A percentile compares a stretch with the other conserved stretches of the same genome.
These are phyloP conservation scores for Graptemys geographica DNA, from an alignment of 2,797 vertebrate genomes.

Conservation along the genomic window DNA sequence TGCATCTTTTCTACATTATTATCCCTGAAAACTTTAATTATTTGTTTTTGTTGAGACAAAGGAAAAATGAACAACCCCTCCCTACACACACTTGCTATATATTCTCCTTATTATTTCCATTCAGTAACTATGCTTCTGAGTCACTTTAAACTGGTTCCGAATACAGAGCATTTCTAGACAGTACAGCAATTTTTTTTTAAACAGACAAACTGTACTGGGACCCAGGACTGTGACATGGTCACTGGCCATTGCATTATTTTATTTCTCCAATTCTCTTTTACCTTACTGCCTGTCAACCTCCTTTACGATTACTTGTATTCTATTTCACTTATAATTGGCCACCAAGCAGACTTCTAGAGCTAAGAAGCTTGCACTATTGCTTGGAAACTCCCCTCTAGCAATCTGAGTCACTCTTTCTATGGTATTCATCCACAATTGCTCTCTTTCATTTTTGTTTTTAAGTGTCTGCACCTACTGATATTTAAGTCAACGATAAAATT, in stretches of 20 bases:
- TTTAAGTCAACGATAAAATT: not conserved
- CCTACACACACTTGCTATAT: not conserved
- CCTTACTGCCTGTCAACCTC: no score
- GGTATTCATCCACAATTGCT: not conserved
- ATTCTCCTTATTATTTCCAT: not conserved
- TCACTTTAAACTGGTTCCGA: not conserved
- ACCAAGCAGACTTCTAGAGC: not conserved
- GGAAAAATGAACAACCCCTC: accelerated
- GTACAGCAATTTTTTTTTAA: no score
- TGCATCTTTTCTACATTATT: not conserved
- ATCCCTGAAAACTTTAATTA: not conserved
- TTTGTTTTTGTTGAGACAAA: not conserved
- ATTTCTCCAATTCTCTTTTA: no score
- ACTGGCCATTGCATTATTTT: no score
- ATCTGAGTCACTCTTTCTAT: not conserved
- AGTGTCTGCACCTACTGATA: no score
- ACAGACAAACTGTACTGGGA: no score
- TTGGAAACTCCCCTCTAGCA: not conserved
- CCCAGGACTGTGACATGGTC: no score
- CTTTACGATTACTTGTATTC: not conserved
- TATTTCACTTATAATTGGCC: not conserved
- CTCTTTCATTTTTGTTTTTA: not conserved
- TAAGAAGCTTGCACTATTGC: not conserved
- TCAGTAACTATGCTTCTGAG: not conserved
- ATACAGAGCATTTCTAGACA: not conserved